Percentiles rank a stretch among this genome's conserved stretches.
phyloP scores from a whole-genome alignment of 2,888 invertebrate genomes.

The Trachelus iudaicus region DNA sequence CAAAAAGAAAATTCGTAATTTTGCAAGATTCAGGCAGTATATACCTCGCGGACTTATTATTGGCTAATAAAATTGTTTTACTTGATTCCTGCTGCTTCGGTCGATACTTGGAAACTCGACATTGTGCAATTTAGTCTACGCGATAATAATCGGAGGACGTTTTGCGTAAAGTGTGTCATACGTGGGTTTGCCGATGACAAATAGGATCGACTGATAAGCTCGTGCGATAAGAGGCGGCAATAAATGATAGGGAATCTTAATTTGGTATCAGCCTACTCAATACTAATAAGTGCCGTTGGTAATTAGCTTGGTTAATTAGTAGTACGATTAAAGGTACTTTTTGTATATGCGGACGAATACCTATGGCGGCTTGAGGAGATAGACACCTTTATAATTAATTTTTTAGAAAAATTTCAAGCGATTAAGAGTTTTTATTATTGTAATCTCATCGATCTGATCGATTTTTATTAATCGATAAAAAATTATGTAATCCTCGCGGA shows the following conservation, averaged over 20 bases:
- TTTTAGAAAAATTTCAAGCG: too few relatives aligned
- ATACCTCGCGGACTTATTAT: neutral
- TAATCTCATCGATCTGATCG: too few relatives aligned
- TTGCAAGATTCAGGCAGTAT: neutral
- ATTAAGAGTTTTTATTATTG: too few relatives aligned
- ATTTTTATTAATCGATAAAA: neutral
- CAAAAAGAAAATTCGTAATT: constrained; percentile 5
- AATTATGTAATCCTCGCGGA: neutral
- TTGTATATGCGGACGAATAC: neutral
- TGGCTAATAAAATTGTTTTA: neutral
- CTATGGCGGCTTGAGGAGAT: too few relatives aligned
- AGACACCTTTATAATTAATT: too few relatives aligned
- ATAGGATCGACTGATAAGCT: neutral
- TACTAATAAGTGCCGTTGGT: neutral
- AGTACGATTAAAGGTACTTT: neutral
- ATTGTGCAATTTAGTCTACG: neutral
- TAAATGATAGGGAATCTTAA: constrained; percentile 31
- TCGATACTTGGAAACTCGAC: neutral
- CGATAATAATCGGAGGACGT: neutral
- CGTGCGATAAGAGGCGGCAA: constrained; percentile 5
- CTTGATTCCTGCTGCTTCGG: neutral
- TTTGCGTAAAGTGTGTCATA: neutral
- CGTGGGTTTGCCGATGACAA: constrained; percentile 3
- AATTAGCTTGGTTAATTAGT: neutral
- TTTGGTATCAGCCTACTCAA: constrained; percentile 28